Percentiles rank a stretch among this genome's conserved stretches.
Evolutionary conservation across 2,888 invertebrate genomes (phyloP).

Genomic region (Amphipyra tragopoginis): DNA sequence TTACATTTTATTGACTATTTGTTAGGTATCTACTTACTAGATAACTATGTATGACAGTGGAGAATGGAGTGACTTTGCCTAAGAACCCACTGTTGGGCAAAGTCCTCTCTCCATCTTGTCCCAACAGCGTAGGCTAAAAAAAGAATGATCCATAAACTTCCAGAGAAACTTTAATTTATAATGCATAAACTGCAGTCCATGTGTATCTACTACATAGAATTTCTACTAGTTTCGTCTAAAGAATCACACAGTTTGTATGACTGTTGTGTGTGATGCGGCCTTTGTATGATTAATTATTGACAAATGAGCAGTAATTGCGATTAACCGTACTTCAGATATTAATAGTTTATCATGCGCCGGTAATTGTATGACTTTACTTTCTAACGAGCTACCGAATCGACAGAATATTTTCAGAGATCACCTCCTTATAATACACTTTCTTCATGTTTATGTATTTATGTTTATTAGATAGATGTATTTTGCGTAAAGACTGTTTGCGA

Average conservation of each 20-base stretch:
- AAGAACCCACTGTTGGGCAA: background rate
- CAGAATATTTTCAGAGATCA: slow-evolving; percentile 51
- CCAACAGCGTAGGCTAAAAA: too few relatives aligned
- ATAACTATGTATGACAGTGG: slow-evolving; percentile 11
- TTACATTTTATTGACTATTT: slow-evolving; percentile 41
- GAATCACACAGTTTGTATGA: background rate
- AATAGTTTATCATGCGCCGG: slow-evolving; percentile 39
- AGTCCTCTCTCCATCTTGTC: too few relatives aligned
- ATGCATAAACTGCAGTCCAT: background rate
- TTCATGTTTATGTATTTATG: slow-evolving; percentile 56
- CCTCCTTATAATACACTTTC: slow-evolving; percentile 45
- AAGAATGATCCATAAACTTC: background rate
- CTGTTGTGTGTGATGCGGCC: too few relatives aligned
- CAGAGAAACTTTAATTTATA: background rate
- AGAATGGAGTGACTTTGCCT: slow-evolving; percentile 18
- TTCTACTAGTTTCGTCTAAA: slow-evolving; percentile 30
- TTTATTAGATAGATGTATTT: slow-evolving; percentile 48
- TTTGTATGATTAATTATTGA: slow-evolving; percentile 35
- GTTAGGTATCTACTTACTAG: slow-evolving; percentile 9
- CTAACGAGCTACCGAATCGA: slow-evolving; percentile 52
- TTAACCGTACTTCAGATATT: slow-evolving; percentile 33
- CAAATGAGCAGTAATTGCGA: slow-evolving; percentile 30
- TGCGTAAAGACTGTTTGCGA: slow-evolving; percentile 35
- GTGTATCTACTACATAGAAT: background rate
- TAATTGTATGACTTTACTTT: slow-evolving; percentile 49